These are phyloP conservation scores for Bolborhynchus lineola DNA, from an alignment of 2,113 vertebrate genomes.

Conservation along the genomic window DNA sequence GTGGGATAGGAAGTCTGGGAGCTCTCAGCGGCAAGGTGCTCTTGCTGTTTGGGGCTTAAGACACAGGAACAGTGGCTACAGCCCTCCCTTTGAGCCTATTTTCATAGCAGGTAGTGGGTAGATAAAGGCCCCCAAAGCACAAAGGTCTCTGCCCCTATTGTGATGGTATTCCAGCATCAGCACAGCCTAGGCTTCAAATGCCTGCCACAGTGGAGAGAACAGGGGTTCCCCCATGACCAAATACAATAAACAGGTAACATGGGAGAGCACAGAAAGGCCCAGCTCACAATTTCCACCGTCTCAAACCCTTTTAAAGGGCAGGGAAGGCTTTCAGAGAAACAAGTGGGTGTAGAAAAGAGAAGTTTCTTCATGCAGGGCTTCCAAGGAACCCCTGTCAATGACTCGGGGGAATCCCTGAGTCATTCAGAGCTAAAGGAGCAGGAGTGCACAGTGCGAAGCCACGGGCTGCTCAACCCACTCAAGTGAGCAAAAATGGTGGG, in stretches of 20 bases:
- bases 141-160: neutral
- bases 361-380: neutral
- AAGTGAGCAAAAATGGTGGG: neutral
- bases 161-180: neutral
- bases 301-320: neutral
- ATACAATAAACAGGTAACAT: fast-evolving
- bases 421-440: neutral
- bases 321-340: neutral
- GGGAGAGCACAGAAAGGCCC: neutral
- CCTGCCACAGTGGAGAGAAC: neutral
- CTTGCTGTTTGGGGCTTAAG: neutral
- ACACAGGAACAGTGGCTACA: neutral
- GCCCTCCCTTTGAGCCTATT: neutral
- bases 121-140: neutral
- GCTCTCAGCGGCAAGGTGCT: neutral
- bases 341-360: neutral
- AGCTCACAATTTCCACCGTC: neutral
- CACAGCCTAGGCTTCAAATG: neutral
- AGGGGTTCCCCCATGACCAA: neutral
- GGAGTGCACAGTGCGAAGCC: neutral
- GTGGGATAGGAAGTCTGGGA: neutral
- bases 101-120: neutral
- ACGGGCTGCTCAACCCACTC: neutral
- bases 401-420: neutral
- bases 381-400: neutral